Evolutionary conservation across 2,888 invertebrate genomes (phyloP).

Genomic region (Exocentrus adspersus): DNA sequence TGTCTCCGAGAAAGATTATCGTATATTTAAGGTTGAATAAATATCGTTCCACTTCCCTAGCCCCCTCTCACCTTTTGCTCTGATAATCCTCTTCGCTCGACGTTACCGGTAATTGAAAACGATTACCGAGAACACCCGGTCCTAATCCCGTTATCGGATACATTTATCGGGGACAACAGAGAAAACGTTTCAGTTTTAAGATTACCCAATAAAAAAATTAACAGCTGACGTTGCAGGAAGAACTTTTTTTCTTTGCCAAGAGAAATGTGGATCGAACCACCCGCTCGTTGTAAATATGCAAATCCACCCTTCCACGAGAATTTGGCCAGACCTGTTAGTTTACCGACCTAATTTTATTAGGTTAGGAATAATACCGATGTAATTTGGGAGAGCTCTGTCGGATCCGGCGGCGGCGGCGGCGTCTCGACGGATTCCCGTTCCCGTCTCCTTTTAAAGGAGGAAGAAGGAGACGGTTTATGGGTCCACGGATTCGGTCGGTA

Average conservation of each 20-base stretch:
- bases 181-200: too few species aligned
- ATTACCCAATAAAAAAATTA: too few species aligned
- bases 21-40: conserved; percentile 37
- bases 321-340: conserved; percentile 30
- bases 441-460: background rate
- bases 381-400: conserved; percentile 27
- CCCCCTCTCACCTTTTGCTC: conserved; percentile 31
- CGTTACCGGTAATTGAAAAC: conserved; percentile 39
- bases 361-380: conserved; percentile 37
- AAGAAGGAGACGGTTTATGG: background rate
- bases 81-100: conserved; percentile 39
- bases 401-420: conserved; percentile 11
- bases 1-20: conserved; percentile 30
- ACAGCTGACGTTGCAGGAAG: background rate
- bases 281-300: conserved; percentile 16
- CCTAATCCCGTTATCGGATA: conserved; percentile 12
- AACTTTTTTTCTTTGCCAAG: background rate
- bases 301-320: conserved; percentile 27
- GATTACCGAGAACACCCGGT: conserved; percentile 18
- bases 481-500: conserved; percentile 8
- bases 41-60: conserved; percentile 34
- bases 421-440: background rate
- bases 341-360: conserved; percentile 37
- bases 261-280: too few species aligned
- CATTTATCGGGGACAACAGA: conserved; percentile 6